Base-by-base conservation (phyloP, 2,888 invertebrate species). In the Pteria penguin region DNA sequence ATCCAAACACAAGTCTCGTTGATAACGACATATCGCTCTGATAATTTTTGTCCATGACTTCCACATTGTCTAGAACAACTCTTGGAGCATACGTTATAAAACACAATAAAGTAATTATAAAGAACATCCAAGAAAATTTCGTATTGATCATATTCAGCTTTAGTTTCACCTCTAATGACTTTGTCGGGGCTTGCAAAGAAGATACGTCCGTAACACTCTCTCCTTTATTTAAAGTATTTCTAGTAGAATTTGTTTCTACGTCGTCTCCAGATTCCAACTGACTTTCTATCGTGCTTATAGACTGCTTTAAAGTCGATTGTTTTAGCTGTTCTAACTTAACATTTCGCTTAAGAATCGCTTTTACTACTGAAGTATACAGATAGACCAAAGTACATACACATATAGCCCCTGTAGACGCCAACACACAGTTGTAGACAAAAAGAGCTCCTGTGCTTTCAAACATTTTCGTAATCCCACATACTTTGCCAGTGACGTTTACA, bases 71-170 rank as follows among this genome's bases (percentile, higher is more conserved):
- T 2, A 68, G 26, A 2, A 33, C 26, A 2, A 68, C 14, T 11
- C 68, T 29, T 2, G 68, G 68, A 4, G 68, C 32, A 24, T 57
- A 57, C 18, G 68, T 57, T 1, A 68, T 31, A 22, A 68, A 14
- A 11, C 55, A n/a, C 22, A 68, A 57, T 11, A 68, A 11, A 4
- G 68, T 68, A 22, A 68, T 68, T 1, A 33, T 32, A 54, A 68
- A 57, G 22, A 68, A 68, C 68, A 68, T 68, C 11, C 55, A 57
- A 4, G 68, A 68, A 57, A 68, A 68, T 5, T 52, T 55, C 31
- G 45, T 32, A 14, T 55, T 32, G 5, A 57, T 31, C 11, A 55
- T 31, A 31, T n/a, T n/a, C n/a, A n/a, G n/a, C n/a, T n/a, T n/a
- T n/a, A n/a, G n/a, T n/a, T n/a, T n/a, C n/a, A n/a, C n/a, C n/a